A percentile compares a stretch with the other conserved stretches of the same genome.
Evolutionary conservation across 2,888 invertebrate genomes (phyloP).

Genomic region (Synergus japonicus): DNA sequence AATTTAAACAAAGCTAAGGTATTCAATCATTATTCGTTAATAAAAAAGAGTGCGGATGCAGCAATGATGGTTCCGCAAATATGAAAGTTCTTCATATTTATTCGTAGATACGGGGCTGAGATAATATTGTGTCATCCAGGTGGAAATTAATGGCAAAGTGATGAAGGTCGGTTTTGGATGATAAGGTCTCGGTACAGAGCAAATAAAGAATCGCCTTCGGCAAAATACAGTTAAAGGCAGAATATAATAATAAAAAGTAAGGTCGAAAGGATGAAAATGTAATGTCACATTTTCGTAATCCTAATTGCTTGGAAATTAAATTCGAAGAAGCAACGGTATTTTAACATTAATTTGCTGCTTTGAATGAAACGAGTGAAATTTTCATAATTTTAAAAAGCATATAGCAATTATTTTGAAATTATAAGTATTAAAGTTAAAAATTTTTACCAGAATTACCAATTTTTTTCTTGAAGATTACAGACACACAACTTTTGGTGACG

Average conservation of each 20-base stretch:
- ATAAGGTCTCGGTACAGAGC: conserved; percentile 45
- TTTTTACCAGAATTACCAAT: no score
- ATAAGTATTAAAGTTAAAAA: no score
- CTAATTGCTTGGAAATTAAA: background rate
- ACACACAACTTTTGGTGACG: background rate
- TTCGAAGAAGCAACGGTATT: background rate
- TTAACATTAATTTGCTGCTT: no score
- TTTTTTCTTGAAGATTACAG: background rate
- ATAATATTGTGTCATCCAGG: conserved; percentile 49
- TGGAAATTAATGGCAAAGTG: conserved; percentile 50
- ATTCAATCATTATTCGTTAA: background rate
- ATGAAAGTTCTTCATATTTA: background rate
- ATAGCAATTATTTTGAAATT: no score
- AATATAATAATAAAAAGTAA: conserved; percentile 18
- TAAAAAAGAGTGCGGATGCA: background rate
- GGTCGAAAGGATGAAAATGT: background rate
- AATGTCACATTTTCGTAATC: background rate
- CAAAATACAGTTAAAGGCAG: background rate
- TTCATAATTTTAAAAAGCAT: no score
- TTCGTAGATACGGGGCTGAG: conserved; percentile 38
- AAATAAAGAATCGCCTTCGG: conserved; percentile 49
- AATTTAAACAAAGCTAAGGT: no score
- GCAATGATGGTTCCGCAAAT: background rate
- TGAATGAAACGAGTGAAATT: no score
- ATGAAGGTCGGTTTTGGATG: conserved; percentile 47